Evolutionary conservation across 2,113 vertebrate genomes (phyloP), one percentile per base, ranked within the genome.

Genomic region (Strigops habroptila): DNA sequence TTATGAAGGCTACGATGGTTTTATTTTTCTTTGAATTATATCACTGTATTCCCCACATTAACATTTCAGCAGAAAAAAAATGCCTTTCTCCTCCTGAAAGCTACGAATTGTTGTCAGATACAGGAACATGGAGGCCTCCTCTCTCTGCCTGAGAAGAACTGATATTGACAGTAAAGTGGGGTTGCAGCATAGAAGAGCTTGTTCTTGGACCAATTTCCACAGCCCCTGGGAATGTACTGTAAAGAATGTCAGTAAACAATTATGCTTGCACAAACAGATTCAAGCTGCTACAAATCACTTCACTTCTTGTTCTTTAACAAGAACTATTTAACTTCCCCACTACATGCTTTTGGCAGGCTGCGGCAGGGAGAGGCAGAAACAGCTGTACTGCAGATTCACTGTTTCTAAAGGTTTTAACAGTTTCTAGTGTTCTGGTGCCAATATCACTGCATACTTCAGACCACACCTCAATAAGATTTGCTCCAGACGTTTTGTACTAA

Each of bases 171-270:
- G 80, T 5, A 68, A 33, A 91, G 22, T 37, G 67, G 33, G 41
- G 59, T 59, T 80, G 53, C 63, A 82, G 87, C 62, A 82, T 9
- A 71, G 35, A 70, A 85, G 60, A 73, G 41, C 39, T 91, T 78
- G 62, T 76, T 95, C 78, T 86, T 90, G 82, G 63, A 91, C 53
- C n/a, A 24, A 73, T 91, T 94, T 92, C 82, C 91, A 93, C 80
- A 86, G 84, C 91, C 70, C n/a, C n/a, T 25, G 79, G 84, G 82
- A 95, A 93, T 4, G 19, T 46, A 85, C 59, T 48, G 67, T 88
- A 94, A 94, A 87, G 91, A 85, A 89, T 89, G 84, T 78, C 83
- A 85, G 76, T 68, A 86, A 95, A 94, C 74, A 95, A 89, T 76
- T 90, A 80, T 33, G 70, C 82, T 90, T 93, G 70, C 87, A 87